Evolutionary conservation across 1,140 invertebrate genomes (phyloP), one percentile per base, ranked within the genome.

Genomic region (Cepaea nemoralis): DNA sequence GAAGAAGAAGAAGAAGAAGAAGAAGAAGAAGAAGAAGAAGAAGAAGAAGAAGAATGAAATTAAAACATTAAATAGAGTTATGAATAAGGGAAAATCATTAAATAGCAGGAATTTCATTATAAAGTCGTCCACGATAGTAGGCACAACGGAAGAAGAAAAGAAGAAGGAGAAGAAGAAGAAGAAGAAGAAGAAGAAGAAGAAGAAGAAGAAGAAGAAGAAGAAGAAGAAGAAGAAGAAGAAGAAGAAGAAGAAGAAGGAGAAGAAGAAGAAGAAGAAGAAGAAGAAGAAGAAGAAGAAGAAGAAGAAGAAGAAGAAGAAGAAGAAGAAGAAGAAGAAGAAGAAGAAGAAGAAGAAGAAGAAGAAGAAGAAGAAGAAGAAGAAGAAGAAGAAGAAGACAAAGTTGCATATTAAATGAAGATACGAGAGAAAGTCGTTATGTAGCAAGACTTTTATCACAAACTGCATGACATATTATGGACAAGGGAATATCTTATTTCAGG

Each of bases 81-180:
- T 55, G n/a, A 55, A 55, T 55, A 55, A n/a, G n/a, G 50, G n/a
- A n/a, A 55, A n/a, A 55, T 55, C 50, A n/a, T n/a, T n/a, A n/a
- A n/a, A n/a, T n/a, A n/a, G n/a, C n/a, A n/a, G n/a, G n/a, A n/a
- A n/a, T n/a, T n/a, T n/a, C n/a, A n/a, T n/a, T n/a, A n/a, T n/a
- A n/a, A n/a, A n/a, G n/a, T n/a, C n/a, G n/a, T n/a, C n/a, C n/a
- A n/a, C n/a, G n/a, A n/a, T n/a, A n/a, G n/a, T n/a, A n/a, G n/a
- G n/a, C n/a, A n/a, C n/a, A 55, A 55, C n/a, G 50, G 67, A 69
- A 69, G 67, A 69, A 69, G 67, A 31, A 33, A 31, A 31, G 31
- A 69, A 31, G 67, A 69, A 22, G 31, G 33, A 69, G 31, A 69
- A 31, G 67, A 31, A 31, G n/a, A 31, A 69, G 67, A 69, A 69